A percentile compares a stretch with the other conserved stretches of the same genome.
These are phyloP conservation scores for Selenia dentaria DNA, from an alignment of 2,888 invertebrate genomes.

Conservation along the genomic window DNA sequence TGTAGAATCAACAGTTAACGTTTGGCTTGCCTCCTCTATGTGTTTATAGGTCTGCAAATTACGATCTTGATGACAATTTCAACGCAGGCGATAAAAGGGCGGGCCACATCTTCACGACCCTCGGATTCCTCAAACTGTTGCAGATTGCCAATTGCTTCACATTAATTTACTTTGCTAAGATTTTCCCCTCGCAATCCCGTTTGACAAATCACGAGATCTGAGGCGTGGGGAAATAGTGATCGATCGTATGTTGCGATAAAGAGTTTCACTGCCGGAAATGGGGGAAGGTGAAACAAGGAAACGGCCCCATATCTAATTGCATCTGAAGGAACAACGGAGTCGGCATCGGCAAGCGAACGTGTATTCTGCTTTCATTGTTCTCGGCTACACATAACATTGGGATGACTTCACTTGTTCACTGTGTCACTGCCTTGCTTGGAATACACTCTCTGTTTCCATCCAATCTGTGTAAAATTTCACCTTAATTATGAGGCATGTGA, in stretches of 20 bases:
- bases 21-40: background rate
- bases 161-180: conserved; percentile 44
- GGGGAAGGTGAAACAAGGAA: conserved; percentile 56
- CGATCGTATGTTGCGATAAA: conserved; percentile 55
- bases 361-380: conserved; percentile 53
- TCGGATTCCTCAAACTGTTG: conserved; percentile 40
- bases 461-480: conserved; percentile 9
- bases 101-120: conserved; percentile 41
- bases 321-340: conserved; percentile 53
- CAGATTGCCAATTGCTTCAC: conserved; percentile 46
- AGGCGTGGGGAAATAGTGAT: conserved; percentile 53
- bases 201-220: conserved; percentile 50
- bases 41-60: no score
- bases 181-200: conserved; percentile 46
- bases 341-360: conserved; percentile 49
- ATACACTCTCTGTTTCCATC: background rate
- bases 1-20: conserved; percentile 31
- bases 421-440: background rate
- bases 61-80: conserved; percentile 22
- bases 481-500: conserved; percentile 8
- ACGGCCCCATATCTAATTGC: conserved; percentile 61
- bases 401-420: conserved; percentile 2
- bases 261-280: conserved; percentile 54
- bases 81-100: conserved; percentile 42
- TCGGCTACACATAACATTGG: conserved; percentile 35